Percentiles rank a stretch among this genome's conserved stretches.
phyloP scores from a whole-genome alignment of 2,797 vertebrate species.

The Pangasius djambal region DNA sequence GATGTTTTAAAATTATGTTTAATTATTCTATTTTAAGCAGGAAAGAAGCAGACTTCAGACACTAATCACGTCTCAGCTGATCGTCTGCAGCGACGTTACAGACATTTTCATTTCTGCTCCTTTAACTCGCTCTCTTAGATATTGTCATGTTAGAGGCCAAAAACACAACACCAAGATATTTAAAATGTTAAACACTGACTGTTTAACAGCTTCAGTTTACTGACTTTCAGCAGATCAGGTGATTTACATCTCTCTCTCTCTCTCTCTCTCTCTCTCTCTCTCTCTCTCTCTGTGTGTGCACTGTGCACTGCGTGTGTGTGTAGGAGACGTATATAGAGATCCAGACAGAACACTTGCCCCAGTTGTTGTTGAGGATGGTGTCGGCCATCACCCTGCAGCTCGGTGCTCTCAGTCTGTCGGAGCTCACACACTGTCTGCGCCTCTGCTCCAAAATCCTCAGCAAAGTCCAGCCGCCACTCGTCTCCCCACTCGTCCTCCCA shows the following conservation, averaged over 20 bases:
- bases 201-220: too few species aligned
- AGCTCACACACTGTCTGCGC: slow-evolving; percentile 91
- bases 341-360: slow-evolving; percentile 97
- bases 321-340: slow-evolving; percentile 99
- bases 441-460: slow-evolving; percentile 99
- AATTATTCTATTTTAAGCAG: too few species aligned
- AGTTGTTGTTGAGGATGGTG: slow-evolving; percentile 93
- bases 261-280: not conserved
- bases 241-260: not conserved
- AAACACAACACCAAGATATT: not conserved
- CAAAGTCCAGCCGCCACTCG: slow-evolving; percentile 94
- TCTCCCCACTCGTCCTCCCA: slow-evolving; percentile 83
- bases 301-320: not conserved
- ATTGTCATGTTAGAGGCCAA: not conserved
- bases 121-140: not conserved
- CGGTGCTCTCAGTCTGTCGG: slow-evolving; percentile 83
- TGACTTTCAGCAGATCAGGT: not conserved
- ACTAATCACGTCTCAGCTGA: not conserved
- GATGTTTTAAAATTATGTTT: too few species aligned
- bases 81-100: not conserved
- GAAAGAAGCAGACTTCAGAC: too few species aligned
- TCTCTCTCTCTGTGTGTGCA: not conserved
- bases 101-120: not conserved
- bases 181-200: not conserved
- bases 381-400: slow-evolving; percentile 91